Evolutionary conservation across 2,888 invertebrate genomes (phyloP).

Genomic region (Bembecia ichneumoniformis): DNA sequence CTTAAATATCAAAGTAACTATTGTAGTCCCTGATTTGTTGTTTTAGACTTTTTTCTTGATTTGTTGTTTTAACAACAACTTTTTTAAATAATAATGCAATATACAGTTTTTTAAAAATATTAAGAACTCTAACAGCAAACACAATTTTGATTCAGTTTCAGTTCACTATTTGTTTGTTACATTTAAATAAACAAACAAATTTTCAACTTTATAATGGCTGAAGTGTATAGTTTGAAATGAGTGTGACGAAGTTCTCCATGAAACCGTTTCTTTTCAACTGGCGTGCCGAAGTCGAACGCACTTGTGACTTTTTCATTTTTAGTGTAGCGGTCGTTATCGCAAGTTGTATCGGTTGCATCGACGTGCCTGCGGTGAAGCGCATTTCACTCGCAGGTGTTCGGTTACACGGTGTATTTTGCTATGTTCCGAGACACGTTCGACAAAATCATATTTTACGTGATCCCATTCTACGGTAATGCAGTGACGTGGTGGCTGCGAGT

Average conservation of each 20-base stretch:
- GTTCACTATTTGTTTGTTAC: no score
- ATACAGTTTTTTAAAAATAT: no score
- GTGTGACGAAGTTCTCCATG: neutral
- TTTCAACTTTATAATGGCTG: no score
- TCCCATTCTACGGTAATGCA: conserved; percentile 33
- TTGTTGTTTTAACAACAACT: no score
- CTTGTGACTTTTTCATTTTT: conserved; percentile 4
- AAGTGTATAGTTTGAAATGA: no score
- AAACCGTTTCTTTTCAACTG: neutral
- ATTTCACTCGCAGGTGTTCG: conserved; percentile 34
- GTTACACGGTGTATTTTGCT: conserved; percentile 15
- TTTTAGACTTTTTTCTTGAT: no score
- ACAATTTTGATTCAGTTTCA: no score
- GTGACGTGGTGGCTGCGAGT: conserved; percentile 2
- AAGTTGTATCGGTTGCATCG: conserved; percentile 18
- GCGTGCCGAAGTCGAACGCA: neutral
- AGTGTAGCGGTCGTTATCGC: conserved; percentile 14
- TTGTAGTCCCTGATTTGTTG: no score
- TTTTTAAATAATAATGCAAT: no score
- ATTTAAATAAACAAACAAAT: no score
- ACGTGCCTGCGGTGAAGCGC: conserved; percentile 25
- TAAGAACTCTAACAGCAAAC: no score
- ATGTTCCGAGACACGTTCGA: conserved; percentile 44
- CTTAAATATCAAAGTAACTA: no score
- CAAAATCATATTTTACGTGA: conserved; percentile 65